A percentile compares a stretch with the other conserved stretches of the same genome.
Conservation (phyloP, 1,140 invertebrate species). For the Scaptomyza graminum region DNA sequence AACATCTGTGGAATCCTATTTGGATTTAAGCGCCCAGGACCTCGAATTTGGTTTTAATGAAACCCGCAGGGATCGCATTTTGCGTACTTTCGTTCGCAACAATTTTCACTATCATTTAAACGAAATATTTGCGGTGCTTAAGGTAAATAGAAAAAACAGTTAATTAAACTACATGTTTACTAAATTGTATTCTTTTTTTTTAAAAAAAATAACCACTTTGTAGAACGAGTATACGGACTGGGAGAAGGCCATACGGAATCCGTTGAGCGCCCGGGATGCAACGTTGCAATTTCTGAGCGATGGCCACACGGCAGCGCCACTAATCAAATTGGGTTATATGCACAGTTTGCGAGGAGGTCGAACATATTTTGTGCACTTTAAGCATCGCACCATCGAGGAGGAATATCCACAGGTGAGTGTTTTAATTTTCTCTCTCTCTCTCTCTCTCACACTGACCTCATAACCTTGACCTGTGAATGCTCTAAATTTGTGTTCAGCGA, state of each 20-base stretch:
- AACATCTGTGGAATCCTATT: constrained; percentile 90
- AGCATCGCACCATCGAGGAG: constrained; percentile 90
- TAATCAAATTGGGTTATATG: constrained; percentile 91
- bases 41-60: constrained; percentile 94
- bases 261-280: constrained; percentile 90
- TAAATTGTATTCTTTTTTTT: background rate
- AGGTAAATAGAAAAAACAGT: constrained; percentile 75
- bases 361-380: constrained; percentile 95
- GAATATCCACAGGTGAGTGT: constrained; percentile 89
- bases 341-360: constrained; percentile 91
- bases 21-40: constrained; percentile 90
- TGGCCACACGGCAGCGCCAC: constrained; percentile 92
- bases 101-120: constrained; percentile 95
- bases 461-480: constrained; percentile 33
- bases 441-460: constrained; percentile 14
- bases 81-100: constrained; percentile 94
- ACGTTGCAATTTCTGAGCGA: constrained; percentile 92
- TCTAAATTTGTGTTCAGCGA: constrained; percentile 84
- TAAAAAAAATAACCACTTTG: no score
- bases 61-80: constrained; percentile 91
- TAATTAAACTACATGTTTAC: background rate
- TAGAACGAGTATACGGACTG: constrained; percentile 96
- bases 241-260: constrained; percentile 91
- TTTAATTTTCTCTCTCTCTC: no score
- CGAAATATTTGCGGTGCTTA: constrained; percentile 94